These are phyloP conservation scores for Cebidichthys violaceus DNA, from an alignment of 2,113 vertebrate genomes.

Conservation along the genomic window DNA sequence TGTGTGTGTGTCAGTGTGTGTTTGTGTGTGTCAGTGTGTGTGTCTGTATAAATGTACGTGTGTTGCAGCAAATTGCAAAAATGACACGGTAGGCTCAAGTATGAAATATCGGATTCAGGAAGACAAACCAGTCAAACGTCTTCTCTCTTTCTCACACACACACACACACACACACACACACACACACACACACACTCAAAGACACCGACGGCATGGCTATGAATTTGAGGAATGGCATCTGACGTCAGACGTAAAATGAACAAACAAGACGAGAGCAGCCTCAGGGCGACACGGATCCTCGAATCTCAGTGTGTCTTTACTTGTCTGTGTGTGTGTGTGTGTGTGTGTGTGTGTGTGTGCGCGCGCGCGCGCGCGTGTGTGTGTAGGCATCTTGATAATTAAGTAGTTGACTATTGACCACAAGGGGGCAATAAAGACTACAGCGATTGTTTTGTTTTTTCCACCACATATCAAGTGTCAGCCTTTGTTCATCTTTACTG, in stretches of 20 bases:
- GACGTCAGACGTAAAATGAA: slow-evolving; percentile 51
- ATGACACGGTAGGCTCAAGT: not conserved
- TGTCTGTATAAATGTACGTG: not conserved
- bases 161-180: slow-evolving; percentile 1
- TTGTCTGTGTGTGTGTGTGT: slow-evolving; percentile 20
- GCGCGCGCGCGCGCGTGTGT: slow-evolving; percentile 23
- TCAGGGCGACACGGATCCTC: slow-evolving; percentile 5
- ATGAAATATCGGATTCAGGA: slow-evolving; percentile 27
- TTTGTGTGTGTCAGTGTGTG: not conserved
- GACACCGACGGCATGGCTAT: not conserved
- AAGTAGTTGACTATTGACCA: slow-evolving; percentile 22
- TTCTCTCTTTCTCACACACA: slow-evolving; percentile 7
- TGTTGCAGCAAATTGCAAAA: slow-evolving; percentile 19
- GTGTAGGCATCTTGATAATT: not conserved
- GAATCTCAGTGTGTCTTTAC: slow-evolving; percentile 32
- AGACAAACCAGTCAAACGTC: slow-evolving; percentile 51
- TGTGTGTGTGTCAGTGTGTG: not conserved
- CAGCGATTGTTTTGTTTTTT: not conserved
- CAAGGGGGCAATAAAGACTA: slow-evolving; percentile 55
- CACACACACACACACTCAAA: not conserved
- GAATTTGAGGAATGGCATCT: slow-evolving; percentile 56
- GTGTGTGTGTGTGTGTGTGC: slow-evolving; percentile 30
- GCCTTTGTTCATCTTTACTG: slow-evolving; percentile 51
- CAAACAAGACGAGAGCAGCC: slow-evolving; percentile 45
- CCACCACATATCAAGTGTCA: slow-evolving; percentile 50